Evolutionary conservation across 1,140 invertebrate species (phyloP), one percentile per base, ranked within the genome.

Genomic region (Ephestia elutella): DNA sequence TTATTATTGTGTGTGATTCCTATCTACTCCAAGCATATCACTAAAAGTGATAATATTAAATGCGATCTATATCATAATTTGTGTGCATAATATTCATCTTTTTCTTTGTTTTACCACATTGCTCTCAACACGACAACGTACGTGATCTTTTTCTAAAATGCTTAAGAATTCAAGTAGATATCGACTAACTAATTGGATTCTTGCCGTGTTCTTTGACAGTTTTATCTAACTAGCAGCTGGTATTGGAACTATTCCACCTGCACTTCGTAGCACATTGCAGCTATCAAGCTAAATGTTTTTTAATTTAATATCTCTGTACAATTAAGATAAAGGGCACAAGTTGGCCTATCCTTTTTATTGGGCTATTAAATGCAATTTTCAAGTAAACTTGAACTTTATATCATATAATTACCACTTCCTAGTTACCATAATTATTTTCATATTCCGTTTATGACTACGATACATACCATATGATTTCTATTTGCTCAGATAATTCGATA

Each of bases 281-380:
- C 32, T 38, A 38, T 38, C 32, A 9, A 38, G 32, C 11, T 38
- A 38, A 13, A 38, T 13, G 32, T 4, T 38, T 38, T 38, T 38
- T n/a, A n/a, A n/a, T n/a, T n/a, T 44, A 44, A 15, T 44, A 44
- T 4, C 13, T 44, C 13, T 10, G 15, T 44, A 44, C 38, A 44
- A 32, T 7, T 32, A 32, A 8, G 30, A 49, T 38, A 60, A 64
- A 64, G 62, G 62, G 62, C 57, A 57, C 18, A 17, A 20, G 25
- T 25, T 64, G 57, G 54, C 55, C 57, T 64, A 64, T 57, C 54
- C 50, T 18, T 21, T n/a, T 51, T 64, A 53, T n/a, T 53, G 21
- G 13, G 20, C 20, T 53, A 20, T 21, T 53, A 53, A 53, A 53
- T 5, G 5, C 28, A 53, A 25, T 53, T 53, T 21, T 2, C 19